Percentiles rank a stretch among this genome's conserved stretches.
phyloP scores from a whole-genome alignment of 2,888 invertebrate species.

The Cosmopolites sordidus region DNA sequence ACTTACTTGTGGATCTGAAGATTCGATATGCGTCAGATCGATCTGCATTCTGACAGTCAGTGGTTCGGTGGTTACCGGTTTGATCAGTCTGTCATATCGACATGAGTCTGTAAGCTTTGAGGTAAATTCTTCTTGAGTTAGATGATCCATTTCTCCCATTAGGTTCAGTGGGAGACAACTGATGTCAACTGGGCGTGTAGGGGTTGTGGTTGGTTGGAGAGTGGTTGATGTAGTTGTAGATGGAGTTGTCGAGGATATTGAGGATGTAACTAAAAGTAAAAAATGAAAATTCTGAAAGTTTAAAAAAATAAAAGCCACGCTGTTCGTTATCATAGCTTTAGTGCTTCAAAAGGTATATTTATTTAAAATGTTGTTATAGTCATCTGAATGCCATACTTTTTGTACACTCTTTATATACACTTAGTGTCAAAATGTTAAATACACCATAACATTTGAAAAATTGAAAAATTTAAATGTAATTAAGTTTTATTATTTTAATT shows the following conservation, averaged over 20 bases:
- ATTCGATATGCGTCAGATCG: slow-evolving; percentile 79
- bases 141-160: slow-evolving; percentile 46
- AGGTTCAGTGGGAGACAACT: slow-evolving; percentile 22
- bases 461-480: too few relatives aligned
- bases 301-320: too few relatives aligned
- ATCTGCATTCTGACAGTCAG: slow-evolving; percentile 71
- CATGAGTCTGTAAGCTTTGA: slow-evolving; percentile 67
- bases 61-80: slow-evolving; percentile 62
- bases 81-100: slow-evolving; percentile 69
- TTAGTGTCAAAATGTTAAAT: too few relatives aligned
- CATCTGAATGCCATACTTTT: too few relatives aligned
- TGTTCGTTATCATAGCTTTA: too few relatives aligned
- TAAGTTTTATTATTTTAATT: too few relatives aligned
- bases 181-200: slow-evolving; percentile 23
- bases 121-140: slow-evolving; percentile 70
- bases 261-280: not conserved
- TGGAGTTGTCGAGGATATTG: not conserved
- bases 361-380: too few relatives aligned
- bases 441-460: too few relatives aligned
- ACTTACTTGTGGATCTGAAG: slow-evolving; percentile 68
- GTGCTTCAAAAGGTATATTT: too few relatives aligned
- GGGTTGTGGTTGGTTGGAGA: slow-evolving; percentile 7
- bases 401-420: too few relatives aligned
- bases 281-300: too few relatives aligned
- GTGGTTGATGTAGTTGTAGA: not conserved